Conservation (phyloP, 1,140 invertebrate species). For the Bombus soroeensis region DNA sequence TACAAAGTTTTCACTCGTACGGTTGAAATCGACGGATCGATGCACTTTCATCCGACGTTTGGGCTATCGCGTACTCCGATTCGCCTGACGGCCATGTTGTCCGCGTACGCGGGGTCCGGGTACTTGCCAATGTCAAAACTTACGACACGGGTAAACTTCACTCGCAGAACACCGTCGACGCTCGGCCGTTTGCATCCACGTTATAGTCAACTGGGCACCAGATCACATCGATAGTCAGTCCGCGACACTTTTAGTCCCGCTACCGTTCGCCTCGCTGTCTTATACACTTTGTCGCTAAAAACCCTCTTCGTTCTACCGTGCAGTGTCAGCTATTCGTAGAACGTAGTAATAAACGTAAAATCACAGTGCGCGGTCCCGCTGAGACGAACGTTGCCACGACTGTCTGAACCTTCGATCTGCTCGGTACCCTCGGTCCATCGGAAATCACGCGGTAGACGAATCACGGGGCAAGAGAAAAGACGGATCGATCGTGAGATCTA, state of each 20-base stretch:
- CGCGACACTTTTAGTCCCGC: background rate
- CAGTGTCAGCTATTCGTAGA: too few relatives aligned
- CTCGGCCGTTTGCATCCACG: background rate
- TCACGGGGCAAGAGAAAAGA: background rate
- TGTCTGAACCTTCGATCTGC: background rate
- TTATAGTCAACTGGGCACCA: background rate
- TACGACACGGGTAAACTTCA: background rate
- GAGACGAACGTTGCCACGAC: too few relatives aligned
- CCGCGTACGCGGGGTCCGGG: too few relatives aligned
- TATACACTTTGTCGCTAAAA: background rate
- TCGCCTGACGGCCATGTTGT: conserved; percentile 33
- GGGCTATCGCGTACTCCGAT: background rate
- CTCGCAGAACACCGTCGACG: background rate
- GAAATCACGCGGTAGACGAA: too few relatives aligned
- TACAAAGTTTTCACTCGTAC: background rate
- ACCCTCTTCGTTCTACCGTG: too few relatives aligned
- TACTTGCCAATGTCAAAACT: too few relatives aligned
- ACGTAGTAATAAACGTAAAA: background rate
- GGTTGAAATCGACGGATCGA: background rate
- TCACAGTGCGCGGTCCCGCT: background rate
- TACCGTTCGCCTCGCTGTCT: background rate
- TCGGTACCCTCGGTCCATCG: background rate
- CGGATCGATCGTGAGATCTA: background rate
- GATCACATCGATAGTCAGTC: background rate
- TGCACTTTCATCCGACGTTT: conserved; percentile 1